phyloP scores from a whole-genome alignment of 2,888 invertebrate species.

The Lithosia quadra region DNA sequence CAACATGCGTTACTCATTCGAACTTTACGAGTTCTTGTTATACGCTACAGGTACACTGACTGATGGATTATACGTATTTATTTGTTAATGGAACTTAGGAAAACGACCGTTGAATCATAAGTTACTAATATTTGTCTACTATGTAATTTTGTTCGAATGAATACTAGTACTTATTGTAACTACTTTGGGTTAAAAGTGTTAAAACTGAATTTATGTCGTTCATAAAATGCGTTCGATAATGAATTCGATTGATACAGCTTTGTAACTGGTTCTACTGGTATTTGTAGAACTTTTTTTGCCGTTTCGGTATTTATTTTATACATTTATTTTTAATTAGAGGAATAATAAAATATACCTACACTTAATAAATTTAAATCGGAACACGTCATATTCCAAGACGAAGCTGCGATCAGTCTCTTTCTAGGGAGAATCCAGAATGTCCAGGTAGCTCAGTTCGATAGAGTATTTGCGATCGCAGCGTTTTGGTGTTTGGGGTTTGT shows the following conservation, averaged over 20 bases:
- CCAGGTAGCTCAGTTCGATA: no score
- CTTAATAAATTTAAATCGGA: no score
- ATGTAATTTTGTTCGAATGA: slow-evolving; percentile 48
- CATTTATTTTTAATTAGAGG: background rate
- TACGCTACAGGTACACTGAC: slow-evolving; percentile 56
- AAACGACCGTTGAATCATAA: slow-evolving; percentile 51
- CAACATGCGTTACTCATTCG: slow-evolving; percentile 66
- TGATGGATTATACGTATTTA: slow-evolving; percentile 61
- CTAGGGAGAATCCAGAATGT: no score
- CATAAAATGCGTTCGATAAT: background rate
- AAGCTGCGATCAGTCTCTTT: no score
- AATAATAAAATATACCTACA: no score
- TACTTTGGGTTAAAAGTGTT: background rate
- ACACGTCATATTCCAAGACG: no score
- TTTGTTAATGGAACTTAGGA: slow-evolving; percentile 56
- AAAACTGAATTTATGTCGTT: background rate
- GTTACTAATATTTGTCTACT: slow-evolving; percentile 48
- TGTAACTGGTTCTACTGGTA: background rate
- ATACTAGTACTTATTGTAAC: slow-evolving; percentile 19
- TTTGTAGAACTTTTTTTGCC: background rate
- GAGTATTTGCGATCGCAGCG: no score
- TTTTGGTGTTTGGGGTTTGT: no score
- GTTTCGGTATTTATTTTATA: background rate
- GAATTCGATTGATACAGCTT: background rate
- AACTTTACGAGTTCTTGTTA: slow-evolving; percentile 69